Evolutionary conservation across 1,140 invertebrate species (phyloP).

Genomic region (Drosophila nikananu): DNA sequence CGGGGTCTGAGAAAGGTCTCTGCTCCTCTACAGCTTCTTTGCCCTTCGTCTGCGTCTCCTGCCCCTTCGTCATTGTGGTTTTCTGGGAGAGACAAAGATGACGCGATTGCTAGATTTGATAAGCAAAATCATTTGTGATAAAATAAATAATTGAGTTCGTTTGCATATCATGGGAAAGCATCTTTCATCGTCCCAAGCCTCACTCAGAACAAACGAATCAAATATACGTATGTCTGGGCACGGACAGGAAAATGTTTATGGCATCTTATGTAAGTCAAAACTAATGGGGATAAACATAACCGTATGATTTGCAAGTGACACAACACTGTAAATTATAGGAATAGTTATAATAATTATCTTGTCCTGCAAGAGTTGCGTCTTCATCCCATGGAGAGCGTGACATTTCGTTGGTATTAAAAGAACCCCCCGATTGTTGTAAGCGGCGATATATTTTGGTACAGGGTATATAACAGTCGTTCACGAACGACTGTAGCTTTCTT

Average conservation of each 20-base stretch:
- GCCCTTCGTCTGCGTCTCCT: constrained; percentile 11
- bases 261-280: neutral
- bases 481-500: no score
- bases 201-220: constrained; percentile 1
- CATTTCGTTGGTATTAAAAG: no score
- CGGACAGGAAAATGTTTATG: constrained; percentile 1
- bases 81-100: constrained; percentile 56
- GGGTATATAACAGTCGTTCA: no score
- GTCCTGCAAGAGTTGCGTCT: neutral
- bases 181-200: constrained; percentile 42
- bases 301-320: neutral
- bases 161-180: constrained; percentile 80
- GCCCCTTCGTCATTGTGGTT: constrained; percentile 46
- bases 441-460: no score
- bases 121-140: constrained; percentile 84
- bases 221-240: neutral
- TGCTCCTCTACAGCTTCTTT: constrained; percentile 3
- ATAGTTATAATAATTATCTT: neutral
- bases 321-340: neutral
- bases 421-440: no score
- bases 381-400: no score
- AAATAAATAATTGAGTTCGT: constrained; percentile 84
- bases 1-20: constrained; percentile 62
- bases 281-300: neutral
- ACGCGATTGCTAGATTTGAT: constrained; percentile 80